Evolutionary conservation across 2,113 vertebrate species (phyloP).

Genomic region (Elephantulus edwardii): DNA sequence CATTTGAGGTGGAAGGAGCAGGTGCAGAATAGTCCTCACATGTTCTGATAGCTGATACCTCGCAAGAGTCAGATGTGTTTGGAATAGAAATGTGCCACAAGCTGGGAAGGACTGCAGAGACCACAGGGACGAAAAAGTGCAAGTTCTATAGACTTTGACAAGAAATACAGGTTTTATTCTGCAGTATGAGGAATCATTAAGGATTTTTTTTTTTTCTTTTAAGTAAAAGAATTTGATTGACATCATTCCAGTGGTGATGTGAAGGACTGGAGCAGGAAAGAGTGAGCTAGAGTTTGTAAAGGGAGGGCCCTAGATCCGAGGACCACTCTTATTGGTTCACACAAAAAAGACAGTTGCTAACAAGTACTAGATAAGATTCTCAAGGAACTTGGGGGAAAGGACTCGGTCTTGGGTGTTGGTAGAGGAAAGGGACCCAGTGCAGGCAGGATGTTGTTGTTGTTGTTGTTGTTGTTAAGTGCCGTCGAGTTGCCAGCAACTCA

Average conservation of each 20-base stretch:
- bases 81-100: accelerated
- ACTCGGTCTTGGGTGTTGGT: background rate
- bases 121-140: too few species aligned
- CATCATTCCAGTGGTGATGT: background rate
- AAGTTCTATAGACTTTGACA: background rate
- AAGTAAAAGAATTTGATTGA: background rate
- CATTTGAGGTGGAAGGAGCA: too few species aligned
- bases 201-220: background rate
- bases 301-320: background rate
- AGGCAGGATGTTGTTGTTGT: too few species aligned
- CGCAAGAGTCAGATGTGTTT: too few species aligned
- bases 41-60: background rate
- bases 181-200: too few species aligned
- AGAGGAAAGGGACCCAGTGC: background rate
- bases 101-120: background rate
- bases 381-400: background rate
- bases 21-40: background rate
- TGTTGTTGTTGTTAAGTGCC: too few species aligned
- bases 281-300: too few species aligned
- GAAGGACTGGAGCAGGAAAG: too few species aligned
- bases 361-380: background rate
- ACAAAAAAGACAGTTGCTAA: background rate
- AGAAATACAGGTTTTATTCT: background rate
- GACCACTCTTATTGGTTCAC: background rate
- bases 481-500: too few species aligned